Percentiles rank a stretch among this genome's conserved stretches.
These are phyloP conservation scores for Podarcis raffonei DNA, from an alignment of 2,113 vertebrate species.

Conservation along the genomic window DNA sequence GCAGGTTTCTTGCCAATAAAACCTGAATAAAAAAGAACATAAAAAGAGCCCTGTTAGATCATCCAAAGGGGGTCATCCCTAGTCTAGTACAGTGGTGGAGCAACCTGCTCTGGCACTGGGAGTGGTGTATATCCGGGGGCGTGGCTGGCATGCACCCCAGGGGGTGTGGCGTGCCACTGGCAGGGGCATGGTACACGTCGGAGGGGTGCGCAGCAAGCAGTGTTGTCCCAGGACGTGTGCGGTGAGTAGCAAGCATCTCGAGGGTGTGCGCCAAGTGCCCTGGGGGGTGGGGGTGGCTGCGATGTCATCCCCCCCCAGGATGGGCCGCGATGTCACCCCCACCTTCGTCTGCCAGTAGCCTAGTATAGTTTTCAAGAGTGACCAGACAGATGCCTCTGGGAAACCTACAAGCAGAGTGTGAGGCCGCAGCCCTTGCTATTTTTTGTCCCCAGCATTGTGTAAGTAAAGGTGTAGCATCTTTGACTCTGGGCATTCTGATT, in stretches of 20 bases:
- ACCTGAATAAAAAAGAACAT: neutral
- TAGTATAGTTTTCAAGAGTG: neutral
- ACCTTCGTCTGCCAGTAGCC: too few relatives aligned
- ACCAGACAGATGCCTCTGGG: neutral
- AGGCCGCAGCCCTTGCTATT: neutral
- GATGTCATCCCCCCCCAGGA: too few relatives aligned
- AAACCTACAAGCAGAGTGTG: neutral
- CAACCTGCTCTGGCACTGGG: too few relatives aligned
- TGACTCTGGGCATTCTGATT: neutral
- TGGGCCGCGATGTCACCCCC: too few relatives aligned
- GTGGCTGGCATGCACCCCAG: too few relatives aligned
- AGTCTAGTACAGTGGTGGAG: too few relatives aligned
- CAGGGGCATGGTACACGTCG: too few relatives aligned
- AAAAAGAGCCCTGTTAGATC: neutral
- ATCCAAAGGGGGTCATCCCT: neutral
- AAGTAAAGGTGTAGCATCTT: neutral
- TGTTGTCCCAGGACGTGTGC: fast-evolving
- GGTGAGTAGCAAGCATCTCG: too few relatives aligned
- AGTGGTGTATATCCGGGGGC: too few relatives aligned
- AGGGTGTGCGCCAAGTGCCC: neutral
- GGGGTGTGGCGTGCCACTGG: too few relatives aligned
- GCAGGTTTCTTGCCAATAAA: neutral
- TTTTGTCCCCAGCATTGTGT: neutral
- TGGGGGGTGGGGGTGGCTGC: neutral
- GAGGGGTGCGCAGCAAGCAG: too few relatives aligned